These are phyloP conservation scores for Tolmerus cingulatus DNA, from an alignment of 2,888 invertebrate genomes.

Conservation along the genomic window DNA sequence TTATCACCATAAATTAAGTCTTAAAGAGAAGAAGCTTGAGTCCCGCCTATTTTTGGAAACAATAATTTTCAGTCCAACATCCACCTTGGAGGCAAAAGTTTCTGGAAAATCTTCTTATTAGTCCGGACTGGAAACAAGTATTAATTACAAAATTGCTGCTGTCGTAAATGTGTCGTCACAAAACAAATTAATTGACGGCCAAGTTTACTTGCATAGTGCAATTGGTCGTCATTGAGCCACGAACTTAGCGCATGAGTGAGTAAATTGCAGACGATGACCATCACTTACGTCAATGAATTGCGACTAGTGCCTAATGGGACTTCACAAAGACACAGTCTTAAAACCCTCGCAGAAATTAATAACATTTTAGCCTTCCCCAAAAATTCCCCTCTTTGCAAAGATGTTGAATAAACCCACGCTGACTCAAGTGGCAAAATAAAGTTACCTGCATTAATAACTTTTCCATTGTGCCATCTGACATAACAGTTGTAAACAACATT, in stretches of 20 bases:
- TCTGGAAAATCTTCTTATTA: not conserved
- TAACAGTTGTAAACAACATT: not conserved
- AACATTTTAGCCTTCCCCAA: not conserved
- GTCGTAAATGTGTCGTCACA: not conserved
- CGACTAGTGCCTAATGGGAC: not conserved
- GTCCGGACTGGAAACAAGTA: not conserved
- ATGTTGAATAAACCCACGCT: not conserved
- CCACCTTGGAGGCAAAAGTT: not conserved
- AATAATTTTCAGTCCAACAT: not conserved
- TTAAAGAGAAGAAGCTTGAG: not conserved
- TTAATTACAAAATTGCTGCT: not conserved
- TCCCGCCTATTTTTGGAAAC: not conserved
- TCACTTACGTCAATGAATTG: not conserved
- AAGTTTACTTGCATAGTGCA: not conserved
- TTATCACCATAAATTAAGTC: not conserved
- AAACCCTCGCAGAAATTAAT: not conserved
- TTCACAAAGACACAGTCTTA: not conserved
- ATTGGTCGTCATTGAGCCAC: not conserved
- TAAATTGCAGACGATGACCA: not conserved
- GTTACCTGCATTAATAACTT: not conserved
- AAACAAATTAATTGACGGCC: not conserved
- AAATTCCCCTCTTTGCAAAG: not conserved
- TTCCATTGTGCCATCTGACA: not conserved
- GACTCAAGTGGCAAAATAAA: not conserved
- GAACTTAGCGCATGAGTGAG: not conserved